phyloP scores from a whole-genome alignment of 2,113 vertebrate species.

The Zootoca vivipara region DNA sequence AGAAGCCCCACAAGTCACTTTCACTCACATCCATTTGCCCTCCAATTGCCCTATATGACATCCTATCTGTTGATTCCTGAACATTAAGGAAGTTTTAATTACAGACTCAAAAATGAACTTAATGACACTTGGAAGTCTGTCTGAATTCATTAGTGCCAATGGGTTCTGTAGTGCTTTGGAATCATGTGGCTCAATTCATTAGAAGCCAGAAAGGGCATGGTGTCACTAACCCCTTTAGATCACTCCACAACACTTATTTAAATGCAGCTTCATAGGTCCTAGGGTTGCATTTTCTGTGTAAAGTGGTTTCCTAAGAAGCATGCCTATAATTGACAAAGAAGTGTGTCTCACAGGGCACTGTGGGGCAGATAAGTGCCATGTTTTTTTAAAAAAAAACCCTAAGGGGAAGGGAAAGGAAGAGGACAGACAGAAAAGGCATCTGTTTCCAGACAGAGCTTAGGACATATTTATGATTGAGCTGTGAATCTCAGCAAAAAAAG shows the following conservation, averaged over 20 bases:
- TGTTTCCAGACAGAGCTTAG: background rate
- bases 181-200: constrained; percentile 13
- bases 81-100: constrained; percentile 25
- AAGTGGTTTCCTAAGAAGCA: background rate
- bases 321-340: background rate
- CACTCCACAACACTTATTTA: constrained; percentile 16
- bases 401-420: background rate
- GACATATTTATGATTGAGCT: background rate
- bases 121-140: background rate
- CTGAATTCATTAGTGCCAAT: constrained; percentile 17
- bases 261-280: constrained; percentile 2
- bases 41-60: background rate
- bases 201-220: background rate
- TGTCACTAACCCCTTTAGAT: constrained; percentile 19
- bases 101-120: constrained; percentile 13
- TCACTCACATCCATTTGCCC: background rate
- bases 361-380: background rate
- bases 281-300: constrained; percentile 30
- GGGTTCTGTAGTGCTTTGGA: background rate
- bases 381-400: background rate
- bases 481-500: background rate
- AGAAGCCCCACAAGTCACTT: background rate
- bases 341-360: background rate
- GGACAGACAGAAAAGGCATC: background rate
- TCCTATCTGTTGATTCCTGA: constrained; percentile 35